Evolutionary conservation across 2,113 vertebrate species (phyloP).

Genomic region (Archilochus colubris): DNA sequence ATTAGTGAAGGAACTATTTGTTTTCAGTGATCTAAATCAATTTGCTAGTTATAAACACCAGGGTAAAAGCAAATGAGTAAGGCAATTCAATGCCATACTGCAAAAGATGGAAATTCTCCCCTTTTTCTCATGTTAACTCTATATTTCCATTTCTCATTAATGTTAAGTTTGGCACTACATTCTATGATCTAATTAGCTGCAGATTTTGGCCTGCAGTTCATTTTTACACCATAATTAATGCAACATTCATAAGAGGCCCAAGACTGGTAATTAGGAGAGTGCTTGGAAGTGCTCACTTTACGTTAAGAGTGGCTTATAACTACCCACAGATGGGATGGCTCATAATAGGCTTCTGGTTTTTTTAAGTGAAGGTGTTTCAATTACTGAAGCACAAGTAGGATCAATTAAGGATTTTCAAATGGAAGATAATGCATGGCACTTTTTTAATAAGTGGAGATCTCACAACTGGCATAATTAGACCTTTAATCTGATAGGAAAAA

Average conservation of each 20-base stretch:
- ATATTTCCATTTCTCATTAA: constrained; percentile 12
- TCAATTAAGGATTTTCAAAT: constrained; percentile 48
- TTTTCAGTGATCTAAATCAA: neutral
- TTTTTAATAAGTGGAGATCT: neutral
- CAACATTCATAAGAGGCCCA: neutral
- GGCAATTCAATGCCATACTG: neutral
- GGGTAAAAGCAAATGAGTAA: neutral
- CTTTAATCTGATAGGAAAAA: neutral
- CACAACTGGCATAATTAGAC: neutral
- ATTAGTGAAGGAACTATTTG: neutral
- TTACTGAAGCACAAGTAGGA: constrained; percentile 52
- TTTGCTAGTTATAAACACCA: constrained; percentile 14
- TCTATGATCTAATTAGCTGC: constrained; percentile 63
- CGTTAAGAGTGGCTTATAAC: neutral
- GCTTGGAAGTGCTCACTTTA: neutral
- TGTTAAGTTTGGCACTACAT: neutral
- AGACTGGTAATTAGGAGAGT: constrained; percentile 21
- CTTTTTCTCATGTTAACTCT: neutral
- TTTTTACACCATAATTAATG: constrained; percentile 61
- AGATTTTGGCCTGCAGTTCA: constrained; percentile 54
- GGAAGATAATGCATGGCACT: neutral
- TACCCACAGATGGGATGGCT: neutral
- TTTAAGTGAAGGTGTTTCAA: constrained; percentile 25
- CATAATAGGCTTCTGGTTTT: neutral
- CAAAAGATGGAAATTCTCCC: neutral